phyloP scores from a whole-genome alignment of 1,140 invertebrate genomes.

The Meteorus sp. region DNA sequence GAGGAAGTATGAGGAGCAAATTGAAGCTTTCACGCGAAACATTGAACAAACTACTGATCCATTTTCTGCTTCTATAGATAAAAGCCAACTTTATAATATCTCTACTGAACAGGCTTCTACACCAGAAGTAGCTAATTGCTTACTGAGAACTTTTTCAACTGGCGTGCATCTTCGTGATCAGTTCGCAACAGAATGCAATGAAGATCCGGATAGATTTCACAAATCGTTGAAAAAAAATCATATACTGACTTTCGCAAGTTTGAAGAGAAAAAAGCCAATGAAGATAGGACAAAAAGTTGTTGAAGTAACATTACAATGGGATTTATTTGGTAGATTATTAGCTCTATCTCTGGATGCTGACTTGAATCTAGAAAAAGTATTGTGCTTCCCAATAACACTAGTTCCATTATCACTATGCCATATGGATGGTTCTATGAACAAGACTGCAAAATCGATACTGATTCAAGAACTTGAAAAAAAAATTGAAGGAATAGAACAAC shows the following conservation, averaged over 20 bases:
- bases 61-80: slow-evolving; percentile 17
- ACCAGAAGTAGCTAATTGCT: slow-evolving; percentile 3
- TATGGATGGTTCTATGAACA: slow-evolving; percentile 36
- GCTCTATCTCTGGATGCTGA: slow-evolving; percentile 15
- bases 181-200: not conserved
- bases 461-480: slow-evolving; percentile 32
- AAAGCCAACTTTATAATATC: slow-evolving; percentile 6
- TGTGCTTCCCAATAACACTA: slow-evolving; percentile 31
- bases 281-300: not conserved
- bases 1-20: not conserved
- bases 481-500: slow-evolving; percentile 23
- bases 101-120: slow-evolving; percentile 5
- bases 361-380: slow-evolving; percentile 23
- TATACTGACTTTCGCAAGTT: slow-evolving; percentile 13
- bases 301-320: not conserved
- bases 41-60: slow-evolving; percentile 12
- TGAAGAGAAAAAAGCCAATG: not conserved
- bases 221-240: not conserved
- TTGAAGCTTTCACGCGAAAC: slow-evolving; percentile 3
- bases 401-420: slow-evolving; percentile 38
- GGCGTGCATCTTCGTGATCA: not conserved
- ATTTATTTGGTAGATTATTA: slow-evolving; percentile 22
- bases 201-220: not conserved
- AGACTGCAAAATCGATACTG: slow-evolving; percentile 35
- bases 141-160: not conserved